Base-by-base conservation (phyloP, 2,797 vertebrate species). In the Rhabdophis nuchalis region DNA sequence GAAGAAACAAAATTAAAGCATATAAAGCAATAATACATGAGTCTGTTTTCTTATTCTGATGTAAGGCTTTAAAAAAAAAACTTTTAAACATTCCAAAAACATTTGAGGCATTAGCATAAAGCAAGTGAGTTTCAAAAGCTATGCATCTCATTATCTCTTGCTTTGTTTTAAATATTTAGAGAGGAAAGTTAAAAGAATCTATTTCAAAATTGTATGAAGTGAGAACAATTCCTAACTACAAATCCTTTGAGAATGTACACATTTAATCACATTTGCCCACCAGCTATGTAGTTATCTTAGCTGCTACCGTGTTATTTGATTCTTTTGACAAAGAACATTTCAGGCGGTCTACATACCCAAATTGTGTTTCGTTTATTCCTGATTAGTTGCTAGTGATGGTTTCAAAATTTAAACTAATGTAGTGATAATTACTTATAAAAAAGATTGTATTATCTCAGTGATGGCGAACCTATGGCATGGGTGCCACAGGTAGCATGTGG, bases 301-400 rank as follows among this genome's bases (percentile, higher is more conserved):
- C 16, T 96, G 89, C 93, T 96, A 96, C 46, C 77, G 89, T 85
- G 90, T 94, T 95, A 94, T 91, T 88, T 93, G 89, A 95, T 97
- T 96, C 91, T 96, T 95, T 92, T 95, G 95, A 97, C 94, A 97
- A 96, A 91, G 92, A 93, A 90, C 95, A 94, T 97, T 97, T 95
- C 92, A 93, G 93, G 91, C 96, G 91, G 89, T 57, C 88, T 92
- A 61, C 6, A 41, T 36, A 89, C 46, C 90, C 87, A 95, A 94
- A 95, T 68, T 92, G 25, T 95, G 92, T 95, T 97, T 96, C 89
- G 88, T 46, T 93, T 94, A 90, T 58, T 95, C 41, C 88, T 93
- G 93, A 0, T 4, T 82, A 46, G 36, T 25, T 25, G 10, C 46
- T 46, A 25, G 36, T 46, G 72, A 27, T 57, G 36, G 32, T 88